A percentile compares a stretch with the other conserved stretches of the same genome.
Evolutionary conservation across 2,797 vertebrate species (phyloP).

Genomic region (Loris lydekkerianus): DNA sequence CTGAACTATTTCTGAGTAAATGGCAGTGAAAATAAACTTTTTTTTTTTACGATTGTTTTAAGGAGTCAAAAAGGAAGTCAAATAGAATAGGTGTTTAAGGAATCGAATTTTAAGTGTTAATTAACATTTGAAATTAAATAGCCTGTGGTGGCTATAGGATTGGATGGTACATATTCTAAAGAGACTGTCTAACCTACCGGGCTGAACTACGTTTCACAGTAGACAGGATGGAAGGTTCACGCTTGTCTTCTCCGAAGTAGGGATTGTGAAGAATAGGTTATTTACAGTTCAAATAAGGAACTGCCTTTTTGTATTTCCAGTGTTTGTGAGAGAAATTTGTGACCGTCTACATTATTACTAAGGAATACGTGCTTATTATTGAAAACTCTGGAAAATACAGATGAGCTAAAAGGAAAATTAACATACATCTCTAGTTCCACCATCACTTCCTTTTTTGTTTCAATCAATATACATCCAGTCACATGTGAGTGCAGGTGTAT

Average conservation of each 20-base stretch:
- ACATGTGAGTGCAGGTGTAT: not conserved
- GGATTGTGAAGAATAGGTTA: not conserved
- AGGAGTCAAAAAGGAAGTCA: not conserved
- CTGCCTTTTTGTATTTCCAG: not conserved
- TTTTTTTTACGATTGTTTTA: constrained; percentile 7
- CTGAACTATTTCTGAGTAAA: constrained; percentile 26
- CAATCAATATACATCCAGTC: not conserved
- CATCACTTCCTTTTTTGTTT: not conserved
- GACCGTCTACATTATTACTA: not conserved
- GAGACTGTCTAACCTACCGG: not conserved
- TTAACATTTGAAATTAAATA: constrained; percentile 30
- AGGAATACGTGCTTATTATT: not conserved
- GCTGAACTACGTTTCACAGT: not conserved
- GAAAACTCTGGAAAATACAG: constrained; percentile 43
- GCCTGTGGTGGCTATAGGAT: not conserved
- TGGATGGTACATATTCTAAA: not conserved
- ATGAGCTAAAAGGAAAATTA: not conserved
- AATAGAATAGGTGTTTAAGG: not conserved
- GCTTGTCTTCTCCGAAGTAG: not conserved
- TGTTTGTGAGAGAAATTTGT: not conserved
- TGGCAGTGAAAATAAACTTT: not conserved
- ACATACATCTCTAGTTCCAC: not conserved
- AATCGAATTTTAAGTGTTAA: constrained; percentile 1
- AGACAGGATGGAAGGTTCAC: not conserved
- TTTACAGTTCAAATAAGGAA: not conserved